A percentile compares a stretch with the other conserved stretches of the same genome.
Evolutionary conservation across 2,888 invertebrate genomes (phyloP).

Genomic region (Phyllotreta striolata): DNA sequence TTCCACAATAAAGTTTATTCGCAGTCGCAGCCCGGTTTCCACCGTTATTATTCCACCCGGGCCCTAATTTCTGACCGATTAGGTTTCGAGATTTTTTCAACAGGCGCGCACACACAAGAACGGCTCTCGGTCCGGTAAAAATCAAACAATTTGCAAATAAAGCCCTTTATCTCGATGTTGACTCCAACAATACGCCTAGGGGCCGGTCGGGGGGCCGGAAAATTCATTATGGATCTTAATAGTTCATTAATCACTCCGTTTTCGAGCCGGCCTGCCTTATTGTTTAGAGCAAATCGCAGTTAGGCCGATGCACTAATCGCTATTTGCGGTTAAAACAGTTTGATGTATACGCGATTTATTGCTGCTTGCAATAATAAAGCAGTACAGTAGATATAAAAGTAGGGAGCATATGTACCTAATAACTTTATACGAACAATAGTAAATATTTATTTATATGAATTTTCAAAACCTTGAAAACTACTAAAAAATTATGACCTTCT

Average conservation of each 20-base stretch:
- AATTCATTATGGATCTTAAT: conserved; percentile 40
- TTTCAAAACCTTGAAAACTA: no score
- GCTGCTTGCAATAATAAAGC: no score
- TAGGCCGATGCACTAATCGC: conserved; percentile 25
- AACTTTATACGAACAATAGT: no score
- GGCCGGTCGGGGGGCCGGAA: conserved; percentile 48
- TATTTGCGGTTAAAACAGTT: conserved; percentile 25
- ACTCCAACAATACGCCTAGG: conserved; percentile 57
- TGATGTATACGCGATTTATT: not conserved
- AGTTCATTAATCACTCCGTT: conserved; percentile 40
- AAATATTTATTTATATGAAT: no score
- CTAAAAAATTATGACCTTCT: no score
- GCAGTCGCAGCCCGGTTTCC: conserved; percentile 2
- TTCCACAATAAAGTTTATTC: conserved; percentile 12
- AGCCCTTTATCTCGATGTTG: conserved; percentile 42
- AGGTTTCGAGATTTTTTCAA: conserved; percentile 40
- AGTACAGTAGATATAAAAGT: no score
- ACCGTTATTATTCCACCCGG: conserved; percentile 5
- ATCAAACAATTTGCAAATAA: conserved; percentile 44
- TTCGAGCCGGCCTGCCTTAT: conserved; percentile 18
- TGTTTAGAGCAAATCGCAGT: conserved; percentile 25
- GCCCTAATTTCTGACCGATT: conserved; percentile 46
- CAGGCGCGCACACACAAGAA: conserved; percentile 32
- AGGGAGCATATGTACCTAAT: no score
- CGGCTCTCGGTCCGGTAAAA: conserved; percentile 45